Evolutionary conservation across 2,113 vertebrate species (phyloP).

Genomic region (Jacana jacana): DNA sequence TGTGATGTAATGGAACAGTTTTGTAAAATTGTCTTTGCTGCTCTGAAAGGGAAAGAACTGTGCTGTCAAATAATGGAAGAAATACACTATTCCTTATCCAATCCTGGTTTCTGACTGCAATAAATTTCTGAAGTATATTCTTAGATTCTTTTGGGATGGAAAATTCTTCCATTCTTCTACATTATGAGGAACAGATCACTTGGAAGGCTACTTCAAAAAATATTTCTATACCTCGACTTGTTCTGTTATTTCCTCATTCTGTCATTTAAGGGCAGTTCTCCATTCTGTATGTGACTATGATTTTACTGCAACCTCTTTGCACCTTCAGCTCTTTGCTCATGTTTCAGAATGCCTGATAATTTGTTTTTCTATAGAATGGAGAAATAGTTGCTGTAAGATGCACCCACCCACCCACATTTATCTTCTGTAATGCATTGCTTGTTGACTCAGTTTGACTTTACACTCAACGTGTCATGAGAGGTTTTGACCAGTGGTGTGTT

Average conservation of each 20-base stretch:
- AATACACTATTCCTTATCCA: neutral
- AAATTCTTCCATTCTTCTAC: neutral
- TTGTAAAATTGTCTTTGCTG: neutral
- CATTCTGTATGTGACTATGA: fast-evolving
- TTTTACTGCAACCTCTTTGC: neutral
- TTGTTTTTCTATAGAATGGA: neutral
- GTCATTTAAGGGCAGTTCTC: neutral
- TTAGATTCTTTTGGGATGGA: neutral
- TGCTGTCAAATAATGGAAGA: neutral
- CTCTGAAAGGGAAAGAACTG: neutral
- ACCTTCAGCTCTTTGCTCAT: neutral
- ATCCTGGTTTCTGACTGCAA: neutral
- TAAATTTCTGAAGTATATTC: neutral
- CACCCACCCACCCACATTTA: neutral
- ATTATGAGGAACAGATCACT: neutral
- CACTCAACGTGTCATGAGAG: neutral
- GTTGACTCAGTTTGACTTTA: neutral
- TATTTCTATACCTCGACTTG: neutral
- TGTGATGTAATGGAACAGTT: neutral
- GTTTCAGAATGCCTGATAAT: neutral
- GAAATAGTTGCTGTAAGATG: neutral
- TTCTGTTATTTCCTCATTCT: neutral
- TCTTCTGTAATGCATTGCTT: neutral
- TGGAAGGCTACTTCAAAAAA: neutral
- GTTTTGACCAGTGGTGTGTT: neutral